These are phyloP conservation scores for Clarias laeviceps DNA, from an alignment of 2,797 vertebrate genomes.

Conservation along the genomic window DNA sequence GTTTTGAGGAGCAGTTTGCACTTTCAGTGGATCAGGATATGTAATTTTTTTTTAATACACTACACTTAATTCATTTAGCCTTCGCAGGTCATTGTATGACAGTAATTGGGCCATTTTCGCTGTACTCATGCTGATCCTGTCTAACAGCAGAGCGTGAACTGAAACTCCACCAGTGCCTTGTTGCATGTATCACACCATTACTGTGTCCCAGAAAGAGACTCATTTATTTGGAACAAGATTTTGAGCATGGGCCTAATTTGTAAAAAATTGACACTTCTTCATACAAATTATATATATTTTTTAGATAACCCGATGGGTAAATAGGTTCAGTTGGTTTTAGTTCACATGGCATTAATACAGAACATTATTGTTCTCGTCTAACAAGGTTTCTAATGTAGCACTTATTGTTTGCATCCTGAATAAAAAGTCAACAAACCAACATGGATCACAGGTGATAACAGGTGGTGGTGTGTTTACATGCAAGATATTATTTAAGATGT, in stretches of 20 bases:
- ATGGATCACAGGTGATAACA: no score
- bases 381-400: not conserved
- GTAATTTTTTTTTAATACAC: conserved; percentile 35
- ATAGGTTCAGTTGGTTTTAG: not conserved
- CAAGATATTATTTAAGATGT: not conserved
- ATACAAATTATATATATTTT: not conserved
- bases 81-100: conserved; percentile 31
- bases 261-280: conserved; percentile 2
- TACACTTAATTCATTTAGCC: conserved; percentile 40
- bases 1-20: not conserved
- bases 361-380: not conserved
- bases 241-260: conserved; percentile 23
- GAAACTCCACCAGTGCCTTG: conserved; percentile 16
- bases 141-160: conserved; percentile 42
- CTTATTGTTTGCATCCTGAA: not conserved
- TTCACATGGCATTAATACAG: not conserved
- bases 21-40: conserved; percentile 42
- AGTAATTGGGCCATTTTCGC: conserved; percentile 57
- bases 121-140: conserved; percentile 16
- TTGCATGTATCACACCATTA: conserved; percentile 1
- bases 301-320: not conserved
- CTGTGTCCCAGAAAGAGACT: conserved; percentile 22
- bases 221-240: not conserved
- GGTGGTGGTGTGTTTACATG: not conserved
- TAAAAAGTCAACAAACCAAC: not conserved